Evolutionary conservation across 64 coral and sea anemone species (phyloP).

Genomic region (Actinia equina): DNA sequence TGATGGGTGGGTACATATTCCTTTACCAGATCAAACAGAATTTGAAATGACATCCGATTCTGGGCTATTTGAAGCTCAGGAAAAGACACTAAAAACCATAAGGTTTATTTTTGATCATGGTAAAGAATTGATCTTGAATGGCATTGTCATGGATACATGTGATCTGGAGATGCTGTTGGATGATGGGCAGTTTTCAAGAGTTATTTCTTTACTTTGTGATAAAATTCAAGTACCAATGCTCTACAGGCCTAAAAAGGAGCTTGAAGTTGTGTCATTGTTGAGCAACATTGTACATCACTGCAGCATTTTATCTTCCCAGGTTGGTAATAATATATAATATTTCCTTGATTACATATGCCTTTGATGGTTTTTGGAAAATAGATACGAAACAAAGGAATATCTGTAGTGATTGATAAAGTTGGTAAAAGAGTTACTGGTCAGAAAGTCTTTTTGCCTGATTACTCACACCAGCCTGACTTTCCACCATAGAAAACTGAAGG

Average conservation of each 20-base stretch:
- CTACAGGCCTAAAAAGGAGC: constrained; percentile 51
- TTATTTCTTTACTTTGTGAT: not conserved
- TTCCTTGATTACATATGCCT: no score
- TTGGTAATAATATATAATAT: not conserved
- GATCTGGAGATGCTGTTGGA: not conserved
- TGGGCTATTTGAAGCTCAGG: not conserved
- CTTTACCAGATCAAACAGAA: constrained; percentile 47
- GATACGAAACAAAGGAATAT: no score
- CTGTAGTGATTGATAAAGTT: no score
- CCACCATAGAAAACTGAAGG: no score
- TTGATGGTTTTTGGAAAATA: no score
- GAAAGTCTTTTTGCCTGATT: no score
- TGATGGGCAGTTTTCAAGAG: not conserved
- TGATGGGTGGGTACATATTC: constrained; percentile 59
- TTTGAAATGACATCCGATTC: not conserved
- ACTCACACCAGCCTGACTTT: no score
- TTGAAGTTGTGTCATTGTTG: constrained; percentile 55
- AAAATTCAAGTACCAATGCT: constrained; percentile 29
- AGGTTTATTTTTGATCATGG: not conserved
- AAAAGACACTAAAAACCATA: not conserved
- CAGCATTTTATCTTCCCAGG: constrained; percentile 37
- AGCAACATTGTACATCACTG: constrained; percentile 51
- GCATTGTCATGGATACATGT: not conserved
- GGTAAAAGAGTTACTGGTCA: no score
- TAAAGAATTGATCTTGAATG: not conserved